Percentiles rank a stretch among this genome's conserved stretches.
phyloP scores from a whole-genome alignment of 2,888 invertebrate genomes.

The Callimorpha dominula region DNA sequence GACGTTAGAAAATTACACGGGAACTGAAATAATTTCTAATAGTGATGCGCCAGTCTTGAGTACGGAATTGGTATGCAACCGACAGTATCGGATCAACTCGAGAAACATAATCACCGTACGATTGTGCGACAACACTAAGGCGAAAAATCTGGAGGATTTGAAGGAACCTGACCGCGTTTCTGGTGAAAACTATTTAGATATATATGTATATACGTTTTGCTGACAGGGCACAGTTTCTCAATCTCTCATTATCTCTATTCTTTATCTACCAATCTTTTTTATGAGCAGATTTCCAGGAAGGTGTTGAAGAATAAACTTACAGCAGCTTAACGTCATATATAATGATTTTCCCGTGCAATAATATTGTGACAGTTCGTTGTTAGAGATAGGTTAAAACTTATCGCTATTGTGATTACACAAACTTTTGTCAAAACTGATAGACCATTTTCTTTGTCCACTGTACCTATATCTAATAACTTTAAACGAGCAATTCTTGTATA shows the following conservation, averaged over 20 bases:
- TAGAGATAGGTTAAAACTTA: no score
- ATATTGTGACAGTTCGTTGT: no score
- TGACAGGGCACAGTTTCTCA: neutral
- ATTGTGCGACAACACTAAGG: constrained; percentile 50
- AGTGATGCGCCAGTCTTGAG: constrained; percentile 52
- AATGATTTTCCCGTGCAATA: no score
- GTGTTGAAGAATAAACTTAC: no score
- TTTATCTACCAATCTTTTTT: neutral
- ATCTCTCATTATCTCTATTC: neutral
- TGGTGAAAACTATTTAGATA: constrained; percentile 61
- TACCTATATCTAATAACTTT: no score
- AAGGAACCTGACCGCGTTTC: constrained; percentile 51
- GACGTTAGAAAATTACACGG: constrained; percentile 56
- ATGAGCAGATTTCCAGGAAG: neutral
- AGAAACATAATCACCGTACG: constrained; percentile 58
- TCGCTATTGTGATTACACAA: no score
- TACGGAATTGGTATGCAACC: constrained; percentile 71
- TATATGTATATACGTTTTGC: neutral
- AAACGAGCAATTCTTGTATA: no score
- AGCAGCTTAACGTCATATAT: no score
- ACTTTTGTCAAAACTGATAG: no score
- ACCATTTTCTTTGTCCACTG: no score
- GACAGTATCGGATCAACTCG: constrained; percentile 72
- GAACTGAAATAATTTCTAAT: constrained; percentile 39
- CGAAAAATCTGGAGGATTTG: constrained; percentile 63